Evolutionary conservation across 2,797 vertebrate genomes (phyloP).

Genomic region (Rousettus madagascariensis): DNA sequence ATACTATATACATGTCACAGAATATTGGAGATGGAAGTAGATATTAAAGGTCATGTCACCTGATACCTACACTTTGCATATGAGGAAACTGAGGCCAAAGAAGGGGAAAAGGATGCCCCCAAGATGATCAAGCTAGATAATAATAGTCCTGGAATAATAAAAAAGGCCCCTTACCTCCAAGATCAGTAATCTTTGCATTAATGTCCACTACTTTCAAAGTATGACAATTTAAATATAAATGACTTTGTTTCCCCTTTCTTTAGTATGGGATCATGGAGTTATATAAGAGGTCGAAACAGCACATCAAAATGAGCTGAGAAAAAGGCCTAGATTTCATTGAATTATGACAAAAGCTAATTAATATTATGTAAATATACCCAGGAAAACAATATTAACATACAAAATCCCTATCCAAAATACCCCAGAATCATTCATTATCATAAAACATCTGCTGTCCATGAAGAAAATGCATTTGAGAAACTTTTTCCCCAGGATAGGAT

Average conservation of each 20-base stretch:
- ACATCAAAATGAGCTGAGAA: neutral
- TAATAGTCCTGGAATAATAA: slow-evolving; percentile 3
- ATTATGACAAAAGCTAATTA: slow-evolving; percentile 14
- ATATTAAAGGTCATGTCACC: neutral
- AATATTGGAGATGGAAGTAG: neutral
- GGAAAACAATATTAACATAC: neutral
- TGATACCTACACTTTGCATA: neutral
- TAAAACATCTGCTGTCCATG: neutral
- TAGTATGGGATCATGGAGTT: neutral
- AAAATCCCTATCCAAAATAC: neutral
- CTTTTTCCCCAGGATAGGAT: neutral
- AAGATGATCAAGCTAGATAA: neutral
- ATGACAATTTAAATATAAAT: neutral
- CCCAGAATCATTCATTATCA: slow-evolving; percentile 2
- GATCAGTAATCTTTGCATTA: neutral
- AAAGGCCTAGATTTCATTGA: slow-evolving; percentile 28
- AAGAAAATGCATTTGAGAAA: slow-evolving; percentile 27
- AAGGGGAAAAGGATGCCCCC: neutral
- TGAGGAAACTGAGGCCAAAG: neutral
- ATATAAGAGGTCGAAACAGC: neutral
- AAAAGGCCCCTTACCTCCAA: neutral
- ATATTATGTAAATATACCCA: neutral
- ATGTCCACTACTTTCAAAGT: neutral
- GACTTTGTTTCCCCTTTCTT: neutral
- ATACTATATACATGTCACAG: neutral